Evolutionary conservation across 2,113 vertebrate species (phyloP).

Genomic region (Erpornis zantholeuca): DNA sequence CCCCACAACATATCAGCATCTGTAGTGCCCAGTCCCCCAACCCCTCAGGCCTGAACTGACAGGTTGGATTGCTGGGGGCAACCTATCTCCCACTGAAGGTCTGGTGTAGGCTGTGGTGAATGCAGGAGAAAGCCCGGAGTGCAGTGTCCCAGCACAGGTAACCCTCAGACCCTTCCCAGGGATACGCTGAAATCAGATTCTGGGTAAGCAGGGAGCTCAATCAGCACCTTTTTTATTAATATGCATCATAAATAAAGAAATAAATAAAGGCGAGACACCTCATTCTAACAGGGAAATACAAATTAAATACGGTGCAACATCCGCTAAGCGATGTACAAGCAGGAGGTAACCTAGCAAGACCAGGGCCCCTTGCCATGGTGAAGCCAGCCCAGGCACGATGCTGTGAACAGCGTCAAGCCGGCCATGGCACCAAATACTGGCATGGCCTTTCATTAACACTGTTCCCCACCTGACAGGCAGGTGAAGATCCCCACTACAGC

Average conservation of each 20-base stretch:
- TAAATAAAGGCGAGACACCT: constrained; percentile 76
- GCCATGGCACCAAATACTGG: constrained; percentile 43
- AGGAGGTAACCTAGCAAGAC: constrained; percentile 43
- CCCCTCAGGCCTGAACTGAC: neutral
- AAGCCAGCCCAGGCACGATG: constrained; percentile 40
- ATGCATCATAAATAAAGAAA: constrained; percentile 87
- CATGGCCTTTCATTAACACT: constrained; percentile 38
- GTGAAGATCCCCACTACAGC: constrained; percentile 10
- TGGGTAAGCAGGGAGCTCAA: neutral
- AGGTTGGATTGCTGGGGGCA: neutral
- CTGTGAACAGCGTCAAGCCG: neutral
- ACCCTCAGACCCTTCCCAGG: neutral
- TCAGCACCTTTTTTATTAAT: constrained; percentile 87
- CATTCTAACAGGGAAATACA: constrained; percentile 54
- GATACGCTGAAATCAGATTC: neutral
- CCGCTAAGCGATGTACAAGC: constrained; percentile 59
- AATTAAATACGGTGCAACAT: constrained; percentile 55
- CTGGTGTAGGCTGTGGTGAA: neutral
- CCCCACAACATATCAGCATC: neutral
- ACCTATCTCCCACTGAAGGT: neutral
- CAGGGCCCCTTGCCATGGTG: constrained; percentile 6
- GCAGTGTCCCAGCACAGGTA: neutral
- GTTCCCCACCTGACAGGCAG: neutral
- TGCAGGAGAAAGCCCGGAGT: neutral
- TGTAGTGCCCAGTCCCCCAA: neutral